Conservation (phyloP, 2,113 vertebrate species). For the Oreochromis niloticus region DNA sequence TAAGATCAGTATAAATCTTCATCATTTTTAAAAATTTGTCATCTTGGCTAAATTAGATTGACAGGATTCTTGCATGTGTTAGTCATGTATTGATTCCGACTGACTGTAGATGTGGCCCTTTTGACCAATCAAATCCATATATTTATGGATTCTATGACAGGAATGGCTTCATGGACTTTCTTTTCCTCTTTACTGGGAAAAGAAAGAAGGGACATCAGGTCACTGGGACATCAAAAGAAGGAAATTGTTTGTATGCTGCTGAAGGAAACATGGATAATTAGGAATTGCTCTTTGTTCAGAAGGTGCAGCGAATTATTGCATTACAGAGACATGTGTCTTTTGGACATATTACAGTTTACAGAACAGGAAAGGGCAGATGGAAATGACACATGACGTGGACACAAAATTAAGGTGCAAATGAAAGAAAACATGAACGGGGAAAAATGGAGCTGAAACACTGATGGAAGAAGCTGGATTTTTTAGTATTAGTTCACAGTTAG, state of each 20-base stretch:
- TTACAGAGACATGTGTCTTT: slow-evolving; percentile 1
- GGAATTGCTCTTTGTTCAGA: not conserved
- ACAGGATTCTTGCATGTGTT: not conserved
- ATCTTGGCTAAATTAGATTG: not conserved
- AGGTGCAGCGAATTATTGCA: not conserved
- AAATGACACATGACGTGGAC: not conserved
- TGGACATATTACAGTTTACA: not conserved
- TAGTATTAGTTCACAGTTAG: slow-evolving; percentile 73
- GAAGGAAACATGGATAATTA: not conserved
- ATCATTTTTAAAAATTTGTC: not conserved
- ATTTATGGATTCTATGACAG: not conserved
- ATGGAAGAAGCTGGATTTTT: slow-evolving; percentile 64
- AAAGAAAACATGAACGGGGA: not conserved
- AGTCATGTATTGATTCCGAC: not conserved
- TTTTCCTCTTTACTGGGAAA: not conserved
- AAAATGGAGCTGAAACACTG: not conserved
- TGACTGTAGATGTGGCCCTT: not conserved
- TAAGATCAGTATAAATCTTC: not conserved
- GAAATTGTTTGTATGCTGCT: not conserved
- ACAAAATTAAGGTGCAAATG: not conserved
- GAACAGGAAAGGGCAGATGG: not conserved
- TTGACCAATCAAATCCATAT: not conserved
- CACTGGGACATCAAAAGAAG: not conserved
- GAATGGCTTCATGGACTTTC: not conserved
- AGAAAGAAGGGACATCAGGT: not conserved